Conservation (phyloP, 2,888 invertebrate species). For the Mesoligia furuncula region DNA sequence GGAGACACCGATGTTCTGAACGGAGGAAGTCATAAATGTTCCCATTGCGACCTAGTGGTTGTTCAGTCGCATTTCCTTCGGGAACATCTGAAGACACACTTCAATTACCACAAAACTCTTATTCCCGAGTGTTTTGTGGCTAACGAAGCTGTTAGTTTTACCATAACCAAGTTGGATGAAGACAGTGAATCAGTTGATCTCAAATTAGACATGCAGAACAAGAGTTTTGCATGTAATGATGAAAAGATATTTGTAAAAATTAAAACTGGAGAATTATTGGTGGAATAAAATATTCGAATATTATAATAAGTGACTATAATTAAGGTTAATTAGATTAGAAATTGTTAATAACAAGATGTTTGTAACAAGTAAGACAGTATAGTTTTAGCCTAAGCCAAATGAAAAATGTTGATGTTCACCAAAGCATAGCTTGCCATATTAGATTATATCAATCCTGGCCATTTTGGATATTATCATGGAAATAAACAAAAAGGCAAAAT, state of each 20-base stretch:
- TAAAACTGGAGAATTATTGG: conserved; percentile 83
- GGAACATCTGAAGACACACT: conserved; percentile 95
- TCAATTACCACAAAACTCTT: conserved; percentile 90
- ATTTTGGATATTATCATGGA: conserved; percentile 68
- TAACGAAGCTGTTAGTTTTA: conserved; percentile 91
- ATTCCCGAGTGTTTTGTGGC: conserved; percentile 91
- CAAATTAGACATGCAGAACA: conserved; percentile 80
- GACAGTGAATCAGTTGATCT: conserved; percentile 81
- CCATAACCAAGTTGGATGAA: conserved; percentile 87
- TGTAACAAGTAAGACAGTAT: conserved; percentile 62
- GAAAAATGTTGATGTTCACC: conserved; percentile 82
- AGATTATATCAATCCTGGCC: conserved; percentile 80
- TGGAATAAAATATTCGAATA: conserved; percentile 69
- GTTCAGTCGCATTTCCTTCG: conserved; percentile 93
- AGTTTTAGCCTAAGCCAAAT: conserved; percentile 77
- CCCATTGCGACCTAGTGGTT: conserved; percentile 95
- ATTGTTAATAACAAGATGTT: conserved; percentile 62
- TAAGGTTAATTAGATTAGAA: conserved; percentile 51
- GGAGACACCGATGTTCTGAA: conserved; percentile 90
- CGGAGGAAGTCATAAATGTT: conserved; percentile 92
- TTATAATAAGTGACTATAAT: conserved; percentile 44
- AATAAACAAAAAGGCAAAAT: conserved; percentile 57
- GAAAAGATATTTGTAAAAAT: conserved; percentile 86
- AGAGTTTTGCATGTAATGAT: conserved; percentile 74
- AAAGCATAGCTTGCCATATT: conserved; percentile 90